These are phyloP conservation scores for Drosophila parvula DNA, from an alignment of 1,140 invertebrate species.

Conservation along the genomic window DNA sequence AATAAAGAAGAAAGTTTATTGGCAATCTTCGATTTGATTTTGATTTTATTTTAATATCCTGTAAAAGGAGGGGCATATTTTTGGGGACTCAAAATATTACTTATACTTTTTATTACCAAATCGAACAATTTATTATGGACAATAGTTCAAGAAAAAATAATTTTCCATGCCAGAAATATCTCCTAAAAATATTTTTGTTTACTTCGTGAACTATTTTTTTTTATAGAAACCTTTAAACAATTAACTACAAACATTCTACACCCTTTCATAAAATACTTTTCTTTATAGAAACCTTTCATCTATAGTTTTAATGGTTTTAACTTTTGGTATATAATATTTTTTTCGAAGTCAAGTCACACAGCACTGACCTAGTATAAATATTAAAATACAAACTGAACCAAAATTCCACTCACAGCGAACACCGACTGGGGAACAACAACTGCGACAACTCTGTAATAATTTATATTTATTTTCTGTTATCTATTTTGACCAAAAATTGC, in stretches of 20 bases:
- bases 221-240: not conserved
- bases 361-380: conserved; percentile 42
- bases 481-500: conserved; percentile 59
- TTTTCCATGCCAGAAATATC: not conserved
- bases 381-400: conserved; percentile 33
- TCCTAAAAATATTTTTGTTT: not conserved
- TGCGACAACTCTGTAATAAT: conserved; percentile 43
- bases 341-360: not conserved
- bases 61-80: too few relatives aligned
- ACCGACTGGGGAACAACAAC: conserved; percentile 24
- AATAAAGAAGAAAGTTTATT: conserved; percentile 6
- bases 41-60: not conserved
- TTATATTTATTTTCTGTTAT: conserved; percentile 61
- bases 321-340: not conserved
- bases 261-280: not conserved
- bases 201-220: not conserved
- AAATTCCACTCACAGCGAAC: conserved; percentile 21
- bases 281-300: not conserved
- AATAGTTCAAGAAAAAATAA: too few relatives aligned
- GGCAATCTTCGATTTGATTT: conserved; percentile 10
- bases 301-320: too few relatives aligned
- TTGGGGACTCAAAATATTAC: not conserved
- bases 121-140: too few relatives aligned
- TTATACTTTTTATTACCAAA: not conserved
- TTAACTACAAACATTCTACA: not conserved